Base-by-base conservation (phyloP, 2,797 vertebrate species). In the Vultur gryphus region DNA sequence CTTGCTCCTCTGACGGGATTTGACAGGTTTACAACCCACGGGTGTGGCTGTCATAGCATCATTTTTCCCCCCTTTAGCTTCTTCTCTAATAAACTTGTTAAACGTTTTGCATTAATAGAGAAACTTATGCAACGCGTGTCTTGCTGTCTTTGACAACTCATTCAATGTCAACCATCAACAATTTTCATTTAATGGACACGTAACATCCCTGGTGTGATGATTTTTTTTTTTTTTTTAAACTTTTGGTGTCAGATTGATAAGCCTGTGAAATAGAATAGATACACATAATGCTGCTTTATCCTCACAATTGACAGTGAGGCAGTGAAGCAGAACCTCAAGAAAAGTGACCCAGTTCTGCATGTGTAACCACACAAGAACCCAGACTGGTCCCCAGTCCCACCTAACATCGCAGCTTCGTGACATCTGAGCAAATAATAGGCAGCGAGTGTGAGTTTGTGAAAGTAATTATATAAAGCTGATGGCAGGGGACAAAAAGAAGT, bases 391-490 rank as follows among this genome's bases (percentile, higher is more conserved):
- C 73, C 57, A 14, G 82, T 87, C 83, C 93, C 35, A 80, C 73
- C 87, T 95, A 54, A 96, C 54, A 31, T 89, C 21, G 28, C 93
- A 86, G 91, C 90, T 96, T 92, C 52, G 6, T 79, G 95, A 97
- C 95, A 97, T 97, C 93, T 94, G 93, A 96, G 95, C 95, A 97
- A 96, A 96, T 82, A 89, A 92, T 96, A 95, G 96, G 91, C 96
- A 89, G 96, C 95, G 93, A 91, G 67, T 48, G 67, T 76, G 95
- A 96, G 96, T 96, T 97, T 96, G 97, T 93, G 93, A 97, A 97
- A 97, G 97, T 97, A 97, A 96, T 98, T 98, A 97, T 94, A 96
- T 82, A 84, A 96, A 96, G 95, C 97, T 97, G 96, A 95, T 86
- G 94, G 91, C 94, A 93, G 95, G 85, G 97, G 95, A 97, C 73